Evolutionary conservation across 2,113 vertebrate species (phyloP), one percentile per base, ranked within the genome.

Genomic region (Oryzias melastigma): DNA sequence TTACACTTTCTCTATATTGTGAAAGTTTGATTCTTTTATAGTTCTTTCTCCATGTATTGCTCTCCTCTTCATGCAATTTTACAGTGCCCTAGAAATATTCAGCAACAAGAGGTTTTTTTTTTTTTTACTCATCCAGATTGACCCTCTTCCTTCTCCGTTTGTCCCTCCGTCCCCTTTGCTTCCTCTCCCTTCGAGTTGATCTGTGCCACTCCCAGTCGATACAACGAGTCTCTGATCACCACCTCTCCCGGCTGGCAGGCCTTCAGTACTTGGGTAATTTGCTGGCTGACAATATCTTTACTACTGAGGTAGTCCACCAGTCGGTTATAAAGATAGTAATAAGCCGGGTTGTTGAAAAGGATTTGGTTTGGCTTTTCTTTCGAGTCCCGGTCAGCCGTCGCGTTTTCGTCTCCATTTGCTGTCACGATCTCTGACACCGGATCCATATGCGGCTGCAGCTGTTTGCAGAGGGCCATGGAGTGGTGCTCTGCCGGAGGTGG

Each of bases 311-410:
- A 99, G 88, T 99, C 97, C 65, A 96, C 65, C 78, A 99, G 92
- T 22, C 97, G 94, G 85, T 98, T 98, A 85, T 96, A 98, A 67
- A 99, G 94, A 92, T 96, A 99, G 92, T 98, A 99, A 82, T 96
- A 95, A 0, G 95, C 95, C 0, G 95, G 90, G 4, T 96, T 98
- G 77, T 93, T 93, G 6, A 98, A 99, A 80, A 89, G 89, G 19
- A 95, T 85, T 35, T 91, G 83, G 56, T 80, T 86, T 18, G 63
- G n/a, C 22, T 56, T 58, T 20, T 77, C 75, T 5, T 43, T 14
- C 1, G 20, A 45, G 56, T 65, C 24, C 4, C 20, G 52, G 62
- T 68, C 72, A 0, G 40, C 1, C n/a, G 44, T 10, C 6, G 61
- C 59, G 1, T 4, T 22, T 42, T 68, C 49, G n/a, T 60, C 58